These are phyloP conservation scores for Synergus laeviventris DNA, from an alignment of 2,888 invertebrate genomes.

Conservation along the genomic window DNA sequence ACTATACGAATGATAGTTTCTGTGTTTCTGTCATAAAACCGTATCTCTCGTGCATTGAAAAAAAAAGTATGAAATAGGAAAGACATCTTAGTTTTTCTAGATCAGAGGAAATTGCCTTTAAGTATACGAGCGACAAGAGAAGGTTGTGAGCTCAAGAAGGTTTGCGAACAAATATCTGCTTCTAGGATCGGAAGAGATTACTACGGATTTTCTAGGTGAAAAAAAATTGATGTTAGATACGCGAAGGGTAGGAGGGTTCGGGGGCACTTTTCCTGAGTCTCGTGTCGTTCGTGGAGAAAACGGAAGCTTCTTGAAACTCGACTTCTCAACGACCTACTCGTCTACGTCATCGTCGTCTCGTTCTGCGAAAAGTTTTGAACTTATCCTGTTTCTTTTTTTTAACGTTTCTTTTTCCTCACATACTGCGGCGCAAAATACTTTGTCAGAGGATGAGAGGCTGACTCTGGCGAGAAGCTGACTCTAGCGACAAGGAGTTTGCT, in stretches of 20 bases:
- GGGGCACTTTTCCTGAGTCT: background rate
- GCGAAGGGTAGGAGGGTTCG: background rate
- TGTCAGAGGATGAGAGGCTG: background rate
- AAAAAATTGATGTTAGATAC: constrained; percentile 39
- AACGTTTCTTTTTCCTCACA: background rate
- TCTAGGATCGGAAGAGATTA: constrained; percentile 35
- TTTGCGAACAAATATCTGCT: constrained; percentile 34
- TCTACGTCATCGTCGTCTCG: constrained; percentile 33
- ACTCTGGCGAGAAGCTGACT: background rate
- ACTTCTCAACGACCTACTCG: constrained; percentile 27
- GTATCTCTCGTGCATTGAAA: no score
- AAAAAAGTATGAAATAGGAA: background rate
- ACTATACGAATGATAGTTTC: no score
- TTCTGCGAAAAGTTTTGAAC: constrained; percentile 27
- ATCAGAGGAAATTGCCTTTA: background rate
- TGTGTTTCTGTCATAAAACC: no score
- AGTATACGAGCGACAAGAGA: constrained; percentile 10
- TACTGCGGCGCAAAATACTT: constrained; percentile 17
- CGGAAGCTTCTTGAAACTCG: constrained; percentile 16
- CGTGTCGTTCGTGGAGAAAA: constrained; percentile 5
- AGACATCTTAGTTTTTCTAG: background rate
- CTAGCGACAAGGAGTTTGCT: constrained; percentile 48
- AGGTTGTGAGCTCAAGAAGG: constrained; percentile 8
- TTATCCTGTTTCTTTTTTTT: background rate
- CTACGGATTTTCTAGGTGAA: constrained; percentile 37